Conservation (phyloP, 1,140 invertebrate species). For the Augochlora pura region DNA sequence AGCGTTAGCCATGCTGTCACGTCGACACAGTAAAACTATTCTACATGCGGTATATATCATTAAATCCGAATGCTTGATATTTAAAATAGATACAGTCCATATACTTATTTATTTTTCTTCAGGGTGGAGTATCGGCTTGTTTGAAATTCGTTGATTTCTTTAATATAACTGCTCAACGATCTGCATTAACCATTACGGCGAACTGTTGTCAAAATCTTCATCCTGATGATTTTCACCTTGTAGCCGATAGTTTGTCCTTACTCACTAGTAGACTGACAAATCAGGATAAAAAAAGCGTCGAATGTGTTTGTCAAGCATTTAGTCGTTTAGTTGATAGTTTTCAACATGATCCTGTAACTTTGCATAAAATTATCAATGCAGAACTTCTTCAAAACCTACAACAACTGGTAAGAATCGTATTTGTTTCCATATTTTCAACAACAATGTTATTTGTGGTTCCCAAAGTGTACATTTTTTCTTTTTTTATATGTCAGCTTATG, state of each 20-base stretch:
- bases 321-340: constrained; percentile 97
- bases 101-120: constrained; percentile 58
- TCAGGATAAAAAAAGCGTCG: constrained; percentile 98
- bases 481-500: constrained; percentile 85
- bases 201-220: constrained; percentile 98
- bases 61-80: background rate
- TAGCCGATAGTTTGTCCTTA: constrained; percentile 92
- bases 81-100: background rate
- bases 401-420: constrained; percentile 86
- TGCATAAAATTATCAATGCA: constrained; percentile 97
- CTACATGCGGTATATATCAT: constrained; percentile 89
- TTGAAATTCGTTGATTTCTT: constrained; percentile 98
- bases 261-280: constrained; percentile 93
- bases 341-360: constrained; percentile 92
- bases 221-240: constrained; percentile 95
- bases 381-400: constrained; percentile 96
- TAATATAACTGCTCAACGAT: constrained; percentile 96
- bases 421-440: constrained; percentile 8
- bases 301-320: constrained; percentile 97
- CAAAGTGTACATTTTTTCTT: background rate
- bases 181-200: constrained; percentile 96
- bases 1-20: constrained; percentile 96
- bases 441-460: background rate
- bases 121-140: constrained; percentile 96
- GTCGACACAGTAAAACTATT: constrained; percentile 97